Conservation (phyloP, 2,888 invertebrate species). For the Amphipoea lucens region DNA sequence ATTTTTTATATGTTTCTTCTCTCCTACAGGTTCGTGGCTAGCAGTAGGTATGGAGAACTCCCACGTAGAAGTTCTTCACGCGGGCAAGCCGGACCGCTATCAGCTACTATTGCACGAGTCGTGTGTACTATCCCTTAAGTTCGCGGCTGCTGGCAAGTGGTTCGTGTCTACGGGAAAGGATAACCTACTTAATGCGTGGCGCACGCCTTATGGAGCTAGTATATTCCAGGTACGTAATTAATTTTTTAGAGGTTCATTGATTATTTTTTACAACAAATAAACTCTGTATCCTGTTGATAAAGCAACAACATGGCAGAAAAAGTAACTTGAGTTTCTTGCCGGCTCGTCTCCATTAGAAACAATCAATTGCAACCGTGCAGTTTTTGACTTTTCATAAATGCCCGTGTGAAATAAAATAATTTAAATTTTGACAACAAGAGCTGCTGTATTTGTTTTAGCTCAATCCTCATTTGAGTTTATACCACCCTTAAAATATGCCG, state of each 20-base stretch:
- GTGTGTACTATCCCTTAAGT: conserved; percentile 98
- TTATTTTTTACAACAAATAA: neutral
- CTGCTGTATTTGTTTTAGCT: neutral
- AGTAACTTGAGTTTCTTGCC: neutral
- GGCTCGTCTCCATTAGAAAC: neutral
- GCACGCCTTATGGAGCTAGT: conserved; percentile 99
- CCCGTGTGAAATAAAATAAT: neutral
- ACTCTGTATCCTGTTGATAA: neutral
- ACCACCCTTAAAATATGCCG: neutral
- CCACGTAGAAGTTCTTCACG: conserved; percentile 98
- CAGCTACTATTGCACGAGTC: conserved; percentile 98
- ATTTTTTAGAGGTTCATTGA: neutral
- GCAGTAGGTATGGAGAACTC: conserved; percentile 99
- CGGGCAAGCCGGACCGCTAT: conserved; percentile 98
- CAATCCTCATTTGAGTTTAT: no score
- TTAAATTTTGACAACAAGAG: neutral
- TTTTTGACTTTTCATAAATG: neutral
- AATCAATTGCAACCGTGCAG: neutral
- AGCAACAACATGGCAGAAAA: neutral
- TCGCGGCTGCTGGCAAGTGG: conserved; percentile 99
- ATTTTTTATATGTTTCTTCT: neutral
- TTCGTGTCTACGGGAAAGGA: conserved; percentile 99
- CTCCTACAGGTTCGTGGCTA: conserved; percentile 94
- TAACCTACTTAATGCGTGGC: conserved; percentile 98
- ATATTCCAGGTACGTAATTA: conserved; percentile 96